A percentile compares a stretch with the other conserved stretches of the same genome.
These are phyloP conservation scores for Rachycentron canadum DNA, from an alignment of 2,797 vertebrate species.

Conservation along the genomic window DNA sequence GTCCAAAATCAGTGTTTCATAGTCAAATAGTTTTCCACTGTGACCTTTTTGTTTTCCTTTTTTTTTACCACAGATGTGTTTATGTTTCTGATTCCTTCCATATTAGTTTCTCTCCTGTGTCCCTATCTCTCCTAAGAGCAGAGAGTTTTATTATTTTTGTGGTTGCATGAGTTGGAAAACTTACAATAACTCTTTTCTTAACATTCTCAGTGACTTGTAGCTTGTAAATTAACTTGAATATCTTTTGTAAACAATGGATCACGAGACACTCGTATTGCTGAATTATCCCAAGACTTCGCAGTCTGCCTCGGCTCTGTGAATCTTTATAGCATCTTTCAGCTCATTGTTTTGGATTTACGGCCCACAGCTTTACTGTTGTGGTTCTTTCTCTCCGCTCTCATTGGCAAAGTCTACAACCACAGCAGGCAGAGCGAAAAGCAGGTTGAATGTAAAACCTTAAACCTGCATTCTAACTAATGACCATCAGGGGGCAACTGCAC, in stretches of 20 bases:
- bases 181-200: constrained; percentile 8
- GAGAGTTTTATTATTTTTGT: constrained; percentile 38
- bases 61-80: constrained; percentile 39
- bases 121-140: constrained; percentile 5
- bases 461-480: no score
- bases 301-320: no score
- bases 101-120: constrained; percentile 32
- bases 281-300: background rate
- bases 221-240: constrained; percentile 18
- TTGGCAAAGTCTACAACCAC: no score
- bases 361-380: background rate
- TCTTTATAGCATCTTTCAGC: background rate
- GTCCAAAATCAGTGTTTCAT: constrained; percentile 57
- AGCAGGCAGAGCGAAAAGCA: background rate
- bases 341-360: background rate
- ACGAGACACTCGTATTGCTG: background rate
- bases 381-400: background rate
- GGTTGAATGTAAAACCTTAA: no score
- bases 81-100: constrained; percentile 56
- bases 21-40: constrained; percentile 47
- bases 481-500: no score
- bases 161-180: constrained; percentile 26
- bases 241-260: background rate
- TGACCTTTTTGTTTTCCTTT: constrained; percentile 15
- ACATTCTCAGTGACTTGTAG: background rate